Conservation (phyloP, 2,797 vertebrate genomes). For the Denticeps clupeoides region DNA sequence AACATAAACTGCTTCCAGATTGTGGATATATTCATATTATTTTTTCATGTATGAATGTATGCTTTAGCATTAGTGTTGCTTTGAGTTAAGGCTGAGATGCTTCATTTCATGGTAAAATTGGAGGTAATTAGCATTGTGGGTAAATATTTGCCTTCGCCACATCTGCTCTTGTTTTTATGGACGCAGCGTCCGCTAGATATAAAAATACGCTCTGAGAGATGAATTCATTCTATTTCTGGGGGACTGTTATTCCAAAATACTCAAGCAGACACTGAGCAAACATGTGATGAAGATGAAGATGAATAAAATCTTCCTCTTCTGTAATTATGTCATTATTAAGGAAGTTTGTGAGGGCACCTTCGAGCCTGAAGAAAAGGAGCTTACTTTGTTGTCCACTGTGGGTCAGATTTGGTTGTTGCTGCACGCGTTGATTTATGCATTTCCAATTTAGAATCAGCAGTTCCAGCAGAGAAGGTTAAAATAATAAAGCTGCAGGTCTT, state of each 20-base stretch:
- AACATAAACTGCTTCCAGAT: slow-evolving; percentile 70
- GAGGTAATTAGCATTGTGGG: slow-evolving; percentile 51
- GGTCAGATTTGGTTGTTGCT: slow-evolving; percentile 43
- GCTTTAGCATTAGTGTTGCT: slow-evolving; percentile 21
- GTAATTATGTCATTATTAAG: no score
- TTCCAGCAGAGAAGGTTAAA: slow-evolving; percentile 47
- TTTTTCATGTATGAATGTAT: slow-evolving; percentile 29
- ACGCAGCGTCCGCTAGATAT: slow-evolving; percentile 12
- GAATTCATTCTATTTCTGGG: slow-evolving; percentile 25
- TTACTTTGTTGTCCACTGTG: slow-evolving; percentile 42
- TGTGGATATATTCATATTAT: slow-evolving; percentile 55
- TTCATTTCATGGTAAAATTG: slow-evolving; percentile 56
- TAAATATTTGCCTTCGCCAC: slow-evolving; percentile 59
- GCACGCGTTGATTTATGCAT: slow-evolving; percentile 45
- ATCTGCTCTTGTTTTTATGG: slow-evolving; percentile 40
- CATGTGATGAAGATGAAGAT: no score
- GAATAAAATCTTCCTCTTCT: no score
- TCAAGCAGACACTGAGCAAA: no score
- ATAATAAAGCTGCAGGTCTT: slow-evolving; percentile 48
- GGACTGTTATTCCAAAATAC: no score
- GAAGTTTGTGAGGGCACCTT: no score
- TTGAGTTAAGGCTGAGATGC: slow-evolving; percentile 53
- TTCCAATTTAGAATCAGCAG: slow-evolving; percentile 51
- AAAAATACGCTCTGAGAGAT: background rate
- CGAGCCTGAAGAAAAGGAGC: slow-evolving; percentile 3